These are phyloP conservation scores for Tetramorium alpestre DNA, from an alignment of 1,140 invertebrate genomes.

Conservation along the genomic window DNA sequence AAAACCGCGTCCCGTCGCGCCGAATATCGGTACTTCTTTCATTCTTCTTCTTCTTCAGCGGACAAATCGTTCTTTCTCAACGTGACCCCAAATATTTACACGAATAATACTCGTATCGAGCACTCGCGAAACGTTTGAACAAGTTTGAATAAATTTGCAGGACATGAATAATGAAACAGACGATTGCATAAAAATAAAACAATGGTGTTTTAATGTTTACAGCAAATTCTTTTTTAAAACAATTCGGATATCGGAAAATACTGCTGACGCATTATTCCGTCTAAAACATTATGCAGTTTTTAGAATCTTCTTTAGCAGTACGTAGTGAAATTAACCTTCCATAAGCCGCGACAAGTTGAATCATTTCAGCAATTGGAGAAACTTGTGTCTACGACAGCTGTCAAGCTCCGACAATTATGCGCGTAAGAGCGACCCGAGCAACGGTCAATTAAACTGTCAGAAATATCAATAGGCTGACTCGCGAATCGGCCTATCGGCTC, in stretches of 20 bases:
- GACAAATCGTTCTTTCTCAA: neutral
- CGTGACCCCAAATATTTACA: neutral
- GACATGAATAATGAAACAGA: neutral
- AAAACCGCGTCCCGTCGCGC: neutral
- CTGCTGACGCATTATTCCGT: neutral
- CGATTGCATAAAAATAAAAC: neutral
- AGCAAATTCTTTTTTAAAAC: neutral
- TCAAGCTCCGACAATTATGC: slow-evolving; percentile 10
- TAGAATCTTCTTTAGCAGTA: neutral
- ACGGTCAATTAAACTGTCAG: slow-evolving; percentile 17
- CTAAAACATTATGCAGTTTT: neutral
- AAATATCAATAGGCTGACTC: slow-evolving; percentile 25
- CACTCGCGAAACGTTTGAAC: neutral
- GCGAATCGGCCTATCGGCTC: neutral
- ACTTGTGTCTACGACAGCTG: slow-evolving; percentile 15
- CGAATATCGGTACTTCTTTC: neutral
- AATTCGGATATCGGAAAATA: neutral
- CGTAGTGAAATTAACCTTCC: neutral
- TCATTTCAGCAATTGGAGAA: neutral
- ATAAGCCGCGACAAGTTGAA: neutral
- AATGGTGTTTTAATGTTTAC: neutral
- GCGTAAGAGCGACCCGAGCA: neutral
- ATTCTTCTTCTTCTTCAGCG: neutral
- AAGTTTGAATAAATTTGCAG: neutral
- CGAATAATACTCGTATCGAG: neutral